phyloP scores from a whole-genome alignment of 1,140 invertebrate species.

The Arctopsyche grandis region DNA sequence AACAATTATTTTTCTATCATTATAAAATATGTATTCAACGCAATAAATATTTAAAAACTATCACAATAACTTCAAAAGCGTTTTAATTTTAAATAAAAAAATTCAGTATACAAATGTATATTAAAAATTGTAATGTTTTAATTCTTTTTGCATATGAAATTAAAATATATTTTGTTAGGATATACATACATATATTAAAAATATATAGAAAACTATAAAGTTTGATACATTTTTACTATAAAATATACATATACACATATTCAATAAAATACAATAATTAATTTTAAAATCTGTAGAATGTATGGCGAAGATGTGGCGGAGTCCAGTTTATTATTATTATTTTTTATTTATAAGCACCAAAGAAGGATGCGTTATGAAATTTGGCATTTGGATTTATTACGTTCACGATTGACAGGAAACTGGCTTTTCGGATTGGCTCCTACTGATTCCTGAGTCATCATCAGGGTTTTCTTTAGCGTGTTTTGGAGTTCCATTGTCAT shows the following conservation, averaged over 20 bases:
- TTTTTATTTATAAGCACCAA: conserved; percentile 8
- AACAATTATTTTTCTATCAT: too few species aligned
- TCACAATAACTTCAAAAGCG: background rate
- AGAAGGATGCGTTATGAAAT: conserved; percentile 14
- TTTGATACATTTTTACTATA: background rate
- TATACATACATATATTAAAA: background rate
- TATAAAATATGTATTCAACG: too few species aligned
- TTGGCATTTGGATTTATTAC: background rate
- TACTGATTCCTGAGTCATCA: background rate
- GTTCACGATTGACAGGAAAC: conserved; percentile 34
- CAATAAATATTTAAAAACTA: too few species aligned
- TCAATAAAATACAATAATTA: background rate
- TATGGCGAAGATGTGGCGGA: background rate
- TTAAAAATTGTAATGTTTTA: background rate
- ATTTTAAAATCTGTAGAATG: background rate
- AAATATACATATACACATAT: background rate
- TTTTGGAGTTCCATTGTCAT: background rate
- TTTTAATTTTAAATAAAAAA: too few species aligned
- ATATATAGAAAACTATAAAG: background rate
- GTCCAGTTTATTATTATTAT: background rate
- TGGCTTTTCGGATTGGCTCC: conserved; percentile 2
- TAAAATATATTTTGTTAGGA: background rate
- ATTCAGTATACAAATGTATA: too few species aligned
- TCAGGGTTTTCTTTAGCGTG: background rate
- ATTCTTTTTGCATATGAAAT: background rate